Evolutionary conservation across 2,888 invertebrate genomes (phyloP), one percentile per base, ranked within the genome.

Genomic region (Drosophila tripunctata): DNA sequence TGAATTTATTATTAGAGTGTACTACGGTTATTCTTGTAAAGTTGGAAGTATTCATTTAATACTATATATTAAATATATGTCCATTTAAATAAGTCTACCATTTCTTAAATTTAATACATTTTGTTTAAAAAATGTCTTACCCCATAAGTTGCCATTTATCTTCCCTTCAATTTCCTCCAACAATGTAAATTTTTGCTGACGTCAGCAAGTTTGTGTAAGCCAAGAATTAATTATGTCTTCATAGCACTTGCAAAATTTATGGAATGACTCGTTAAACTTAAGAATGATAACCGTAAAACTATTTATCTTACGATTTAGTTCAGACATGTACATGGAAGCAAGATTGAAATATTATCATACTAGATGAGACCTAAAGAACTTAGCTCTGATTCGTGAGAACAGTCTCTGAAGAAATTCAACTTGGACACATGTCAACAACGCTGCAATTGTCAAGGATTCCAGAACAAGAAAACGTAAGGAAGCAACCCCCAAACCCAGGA

Each of bases 371-470:
- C n/a, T n/a, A n/a, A n/a, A n/a, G n/a, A n/a, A 56, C 35, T 14
- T 19, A 38, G 33, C 8, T 14, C 17, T 14, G 17, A 8, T 48
- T 5, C 15, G 41, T n/a, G 22, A 17, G 41, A 48, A 27, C 15
- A 30, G 19, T 41, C 4, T n/a, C 21, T 3, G 15, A 38, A 52
- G 40, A 54, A 52, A 41, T 57, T 41, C 45, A 50, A 21, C 36
- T 35, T 74, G 52, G 57, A 41, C 50, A 52, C 50, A 54, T 61
- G 68, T 45, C 68, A 67, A 44, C 50, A 67, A 44, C 50, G 36
- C 40, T 31, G 35, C 38, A 54, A 57, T 31, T 44, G 30, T 24
- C 41, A 52, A 27, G 21, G 14, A 60, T 50, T 52, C 1, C 27
- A 27, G 27, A 6, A 22, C 6, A 3, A 31, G 36, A 57, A 48